phyloP scores from a whole-genome alignment of 2,797 vertebrate species.

The Halcyon smyrnensis region DNA sequence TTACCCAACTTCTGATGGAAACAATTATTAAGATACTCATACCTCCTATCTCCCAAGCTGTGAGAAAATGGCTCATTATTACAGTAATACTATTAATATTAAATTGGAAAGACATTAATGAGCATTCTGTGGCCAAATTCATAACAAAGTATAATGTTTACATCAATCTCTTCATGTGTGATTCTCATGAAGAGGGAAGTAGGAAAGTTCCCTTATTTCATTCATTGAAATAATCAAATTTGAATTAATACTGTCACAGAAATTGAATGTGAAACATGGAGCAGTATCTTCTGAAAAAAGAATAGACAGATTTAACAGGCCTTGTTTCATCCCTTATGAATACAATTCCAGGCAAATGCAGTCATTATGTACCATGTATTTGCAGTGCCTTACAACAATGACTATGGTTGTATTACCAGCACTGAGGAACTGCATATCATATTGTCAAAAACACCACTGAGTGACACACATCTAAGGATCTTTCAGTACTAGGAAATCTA shows the following conservation, averaged over 20 bases:
- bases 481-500: not conserved
- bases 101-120: not conserved
- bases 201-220: not conserved
- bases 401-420: not conserved
- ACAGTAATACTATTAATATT: not conserved
- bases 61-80: not conserved
- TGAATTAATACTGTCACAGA: not conserved
- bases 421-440: not conserved
- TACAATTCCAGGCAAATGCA: not conserved
- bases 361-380: slow-evolving; percentile 26
- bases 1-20: not conserved
- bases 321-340: slow-evolving; percentile 42
- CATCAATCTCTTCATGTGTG: not conserved
- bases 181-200: not conserved
- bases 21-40: not conserved
- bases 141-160: not conserved
- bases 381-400: slow-evolving; percentile 22
- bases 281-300: slow-evolving; percentile 17
- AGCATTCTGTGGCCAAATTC: not conserved
- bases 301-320: slow-evolving; percentile 5
- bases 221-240: not conserved
- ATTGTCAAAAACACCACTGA: not conserved
- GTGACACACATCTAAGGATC: not conserved
- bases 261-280: not conserved
- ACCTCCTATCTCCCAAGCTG: not conserved